These are phyloP conservation scores for Gastracanthus pulcherrimus DNA, from an alignment of 2,888 invertebrate genomes.

Conservation along the genomic window DNA sequence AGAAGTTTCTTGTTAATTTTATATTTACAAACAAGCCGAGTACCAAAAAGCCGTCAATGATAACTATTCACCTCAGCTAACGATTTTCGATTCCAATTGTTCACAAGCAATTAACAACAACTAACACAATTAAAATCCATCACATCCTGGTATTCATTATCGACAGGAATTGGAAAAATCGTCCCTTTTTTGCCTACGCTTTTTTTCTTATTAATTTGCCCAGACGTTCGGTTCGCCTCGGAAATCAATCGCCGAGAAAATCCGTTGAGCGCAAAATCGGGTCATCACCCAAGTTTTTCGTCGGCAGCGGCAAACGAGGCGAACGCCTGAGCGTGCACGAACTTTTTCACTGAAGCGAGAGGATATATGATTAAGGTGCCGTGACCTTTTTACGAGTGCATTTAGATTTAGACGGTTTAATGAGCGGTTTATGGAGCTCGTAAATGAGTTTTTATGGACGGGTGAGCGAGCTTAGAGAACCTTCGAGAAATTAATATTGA, in stretches of 20 bases:
- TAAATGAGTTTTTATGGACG: too few relatives aligned
- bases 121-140: slow-evolving; percentile 32
- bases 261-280: slow-evolving; percentile 22
- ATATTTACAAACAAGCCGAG: too few relatives aligned
- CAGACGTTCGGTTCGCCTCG: background rate
- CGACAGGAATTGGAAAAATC: background rate
- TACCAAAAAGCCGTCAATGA: background rate
- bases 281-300: slow-evolving; percentile 22
- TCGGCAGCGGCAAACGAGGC: too few relatives aligned
- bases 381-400: background rate
- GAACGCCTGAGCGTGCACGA: slow-evolving; percentile 10
- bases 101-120: background rate
- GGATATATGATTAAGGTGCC: background rate
- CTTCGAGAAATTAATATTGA: too few relatives aligned
- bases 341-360: slow-evolving; percentile 10
- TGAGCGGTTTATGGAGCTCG: background rate
- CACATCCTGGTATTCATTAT: background rate
- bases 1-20: too few relatives aligned
- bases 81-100: too few relatives aligned
- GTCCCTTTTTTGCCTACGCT: background rate
- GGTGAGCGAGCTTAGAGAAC: too few relatives aligned
- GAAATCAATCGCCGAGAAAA: slow-evolving; percentile 30
- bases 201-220: background rate
- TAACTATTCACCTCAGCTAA: too few relatives aligned
- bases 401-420: background rate